Evolutionary conservation across 1,140 invertebrate genomes (phyloP).

Genomic region (Anastrepha obliqua): DNA sequence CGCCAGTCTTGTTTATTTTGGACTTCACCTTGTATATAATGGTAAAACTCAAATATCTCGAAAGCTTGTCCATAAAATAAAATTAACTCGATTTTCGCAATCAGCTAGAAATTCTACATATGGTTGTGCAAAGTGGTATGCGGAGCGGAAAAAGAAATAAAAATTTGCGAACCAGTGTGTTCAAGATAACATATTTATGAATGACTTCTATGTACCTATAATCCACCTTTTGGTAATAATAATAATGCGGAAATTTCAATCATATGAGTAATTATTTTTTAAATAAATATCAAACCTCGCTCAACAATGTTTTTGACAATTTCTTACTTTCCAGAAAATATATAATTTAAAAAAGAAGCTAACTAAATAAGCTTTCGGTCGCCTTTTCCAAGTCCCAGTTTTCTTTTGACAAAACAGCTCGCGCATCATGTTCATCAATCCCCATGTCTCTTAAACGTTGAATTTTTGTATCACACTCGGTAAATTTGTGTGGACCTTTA

Average conservation of each 20-base stretch:
- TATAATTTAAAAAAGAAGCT: slow-evolving; percentile 73
- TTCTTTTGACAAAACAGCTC: slow-evolving; percentile 89
- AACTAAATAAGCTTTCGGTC: slow-evolving; percentile 92
- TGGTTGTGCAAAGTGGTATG: no score
- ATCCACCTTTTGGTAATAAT: not conserved
- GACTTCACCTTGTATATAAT: no score
- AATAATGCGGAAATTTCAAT: not conserved
- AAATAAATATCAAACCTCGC: slow-evolving; percentile 40
- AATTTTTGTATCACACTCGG: slow-evolving; percentile 89
- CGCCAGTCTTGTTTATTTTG: no score
- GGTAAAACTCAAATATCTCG: no score
- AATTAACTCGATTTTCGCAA: no score
- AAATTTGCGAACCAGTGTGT: no score
- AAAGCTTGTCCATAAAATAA: no score
- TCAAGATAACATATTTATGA: no score
- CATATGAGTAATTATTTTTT: slow-evolving; percentile 36
- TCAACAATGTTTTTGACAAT: slow-evolving; percentile 48
- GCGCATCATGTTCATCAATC: slow-evolving; percentile 87
- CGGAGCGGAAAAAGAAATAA: no score
- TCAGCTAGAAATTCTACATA: no score
- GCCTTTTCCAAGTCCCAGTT: slow-evolving; percentile 93
- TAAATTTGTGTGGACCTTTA: slow-evolving; percentile 82
- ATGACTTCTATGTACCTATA: no score
- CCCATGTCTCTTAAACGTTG: slow-evolving; percentile 90
- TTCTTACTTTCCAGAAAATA: slow-evolving; percentile 32